A percentile compares a stretch with the other conserved stretches of the same genome.
Conservation (phyloP, 2,888 invertebrate species). For the Aphodius granarius region DNA sequence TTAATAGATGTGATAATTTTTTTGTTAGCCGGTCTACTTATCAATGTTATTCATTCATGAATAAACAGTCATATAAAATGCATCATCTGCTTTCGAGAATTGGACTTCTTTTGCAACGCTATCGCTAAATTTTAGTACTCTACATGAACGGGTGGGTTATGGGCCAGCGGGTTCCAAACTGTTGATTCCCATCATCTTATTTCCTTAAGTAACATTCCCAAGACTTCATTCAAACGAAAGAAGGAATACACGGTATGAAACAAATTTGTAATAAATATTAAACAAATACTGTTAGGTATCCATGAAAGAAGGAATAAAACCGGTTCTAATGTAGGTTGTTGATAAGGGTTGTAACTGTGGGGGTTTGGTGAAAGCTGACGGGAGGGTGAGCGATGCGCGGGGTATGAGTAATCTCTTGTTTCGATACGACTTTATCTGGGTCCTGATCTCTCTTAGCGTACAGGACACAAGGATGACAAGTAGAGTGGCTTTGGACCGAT, state of each 20-base stretch:
- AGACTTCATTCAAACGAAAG: too few species aligned
- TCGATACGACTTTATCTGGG: slow-evolving; percentile 47
- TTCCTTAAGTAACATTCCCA: too few species aligned
- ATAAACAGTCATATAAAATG: neutral
- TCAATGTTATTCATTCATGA: neutral
- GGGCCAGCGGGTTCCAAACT: neutral
- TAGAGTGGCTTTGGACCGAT: slow-evolving; percentile 50
- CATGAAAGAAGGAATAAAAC: neutral
- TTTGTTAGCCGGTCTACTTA: neutral
- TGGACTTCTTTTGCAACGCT: neutral
- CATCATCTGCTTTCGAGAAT: neutral
- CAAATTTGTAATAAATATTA: slow-evolving; percentile 13
- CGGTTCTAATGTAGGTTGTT: neutral
- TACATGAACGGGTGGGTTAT: neutral
- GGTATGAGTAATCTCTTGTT: slow-evolving; percentile 44
- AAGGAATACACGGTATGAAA: neutral
- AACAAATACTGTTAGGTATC: neutral
- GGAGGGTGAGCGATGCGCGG: neutral
- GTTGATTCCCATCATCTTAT: too few species aligned
- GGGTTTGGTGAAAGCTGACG: neutral
- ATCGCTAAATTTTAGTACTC: neutral
- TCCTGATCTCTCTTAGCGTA: slow-evolving; percentile 44
- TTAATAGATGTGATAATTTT: neutral
- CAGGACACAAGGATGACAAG: slow-evolving; percentile 47
- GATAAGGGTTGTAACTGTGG: neutral